These are phyloP conservation scores for Leptinotarsa texana DNA, from an alignment of 1,140 invertebrate species.

Conservation along the genomic window DNA sequence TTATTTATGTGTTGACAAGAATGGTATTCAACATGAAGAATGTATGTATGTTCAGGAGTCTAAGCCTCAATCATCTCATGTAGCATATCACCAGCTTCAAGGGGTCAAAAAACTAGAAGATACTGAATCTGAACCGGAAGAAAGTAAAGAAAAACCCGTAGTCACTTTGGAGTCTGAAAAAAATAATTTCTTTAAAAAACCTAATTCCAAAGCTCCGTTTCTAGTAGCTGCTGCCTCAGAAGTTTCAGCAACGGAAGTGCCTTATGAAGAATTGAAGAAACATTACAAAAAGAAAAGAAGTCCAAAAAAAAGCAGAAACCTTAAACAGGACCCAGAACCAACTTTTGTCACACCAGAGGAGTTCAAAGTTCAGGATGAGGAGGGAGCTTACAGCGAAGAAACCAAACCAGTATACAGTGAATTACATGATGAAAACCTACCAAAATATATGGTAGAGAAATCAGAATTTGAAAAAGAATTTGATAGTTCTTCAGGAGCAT, in stretches of 20 bases:
- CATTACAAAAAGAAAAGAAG: conserved; percentile 24
- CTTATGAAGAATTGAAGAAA: conserved; percentile 7
- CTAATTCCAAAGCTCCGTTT: conserved; percentile 13
- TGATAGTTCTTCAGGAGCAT: conserved; percentile 55
- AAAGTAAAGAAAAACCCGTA: conserved; percentile 24
- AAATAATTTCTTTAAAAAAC: conserved; percentile 44
- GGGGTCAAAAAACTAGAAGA: conserved; percentile 33
- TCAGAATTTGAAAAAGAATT: conserved; percentile 70
- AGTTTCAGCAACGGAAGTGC: conserved; percentile 9
- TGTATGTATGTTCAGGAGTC: conserved; percentile 73
- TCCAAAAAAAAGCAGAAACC: conserved; percentile 37
- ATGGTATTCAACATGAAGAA: conserved; percentile 71
- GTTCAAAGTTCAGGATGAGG: conserved; percentile 58
- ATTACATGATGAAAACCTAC: conserved; percentile 64
- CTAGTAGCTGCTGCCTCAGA: conserved; percentile 34
- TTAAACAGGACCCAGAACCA: conserved; percentile 49
- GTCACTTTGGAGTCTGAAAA: conserved; percentile 34
- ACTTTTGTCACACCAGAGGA: conserved; percentile 59
- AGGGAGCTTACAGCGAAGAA: conserved; percentile 64
- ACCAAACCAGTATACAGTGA: conserved; percentile 67
- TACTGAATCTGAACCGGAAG: conserved; percentile 22
- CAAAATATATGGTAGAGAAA: conserved; percentile 68
- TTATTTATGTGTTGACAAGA: conserved; percentile 69
- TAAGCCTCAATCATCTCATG: conserved; percentile 61
- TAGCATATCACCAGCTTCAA: conserved; percentile 49